A percentile compares a stretch with the other conserved stretches of the same genome.
Conservation (phyloP, 2,113 vertebrate genomes). For the Gopherus flavomarginatus region DNA sequence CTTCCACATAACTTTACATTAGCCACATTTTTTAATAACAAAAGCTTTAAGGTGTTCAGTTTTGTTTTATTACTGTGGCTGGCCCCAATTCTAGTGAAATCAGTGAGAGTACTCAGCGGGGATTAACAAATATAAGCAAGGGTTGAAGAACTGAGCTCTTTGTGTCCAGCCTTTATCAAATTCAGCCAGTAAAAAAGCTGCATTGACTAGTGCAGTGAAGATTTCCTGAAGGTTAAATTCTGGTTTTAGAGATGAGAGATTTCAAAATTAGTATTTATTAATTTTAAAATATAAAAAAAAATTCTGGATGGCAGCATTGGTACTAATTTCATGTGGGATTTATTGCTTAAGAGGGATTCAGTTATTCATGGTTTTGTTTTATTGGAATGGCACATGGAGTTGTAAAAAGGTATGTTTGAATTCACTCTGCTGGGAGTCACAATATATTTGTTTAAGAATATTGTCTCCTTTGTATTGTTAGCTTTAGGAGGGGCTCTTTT, state of each 20-base stretch:
- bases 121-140: no score
- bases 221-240: not conserved
- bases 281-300: not conserved
- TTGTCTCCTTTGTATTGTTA: slow-evolving; percentile 48
- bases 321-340: not conserved
- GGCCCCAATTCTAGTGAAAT: no score
- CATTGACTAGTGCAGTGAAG: not conserved
- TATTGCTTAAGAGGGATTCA: not conserved
- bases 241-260: not conserved
- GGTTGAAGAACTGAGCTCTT: no score
- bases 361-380: not conserved
- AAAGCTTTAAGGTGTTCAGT: not conserved
- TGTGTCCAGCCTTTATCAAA: no score
- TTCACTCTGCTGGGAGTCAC: not conserved
- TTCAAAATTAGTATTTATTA: not conserved
- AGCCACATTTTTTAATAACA: not conserved
- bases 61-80: not conserved
- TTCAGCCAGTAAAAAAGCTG: no score
- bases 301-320: not conserved
- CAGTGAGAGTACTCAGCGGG: no score
- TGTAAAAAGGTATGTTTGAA: not conserved
- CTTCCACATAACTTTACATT: not conserved
- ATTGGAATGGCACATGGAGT: rapidly evolving
- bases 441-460: not conserved
- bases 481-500: slow-evolving; percentile 9